These are phyloP conservation scores for Drosophila yakuba DNA, from an alignment of 1,140 invertebrate species.

Conservation along the genomic window DNA sequence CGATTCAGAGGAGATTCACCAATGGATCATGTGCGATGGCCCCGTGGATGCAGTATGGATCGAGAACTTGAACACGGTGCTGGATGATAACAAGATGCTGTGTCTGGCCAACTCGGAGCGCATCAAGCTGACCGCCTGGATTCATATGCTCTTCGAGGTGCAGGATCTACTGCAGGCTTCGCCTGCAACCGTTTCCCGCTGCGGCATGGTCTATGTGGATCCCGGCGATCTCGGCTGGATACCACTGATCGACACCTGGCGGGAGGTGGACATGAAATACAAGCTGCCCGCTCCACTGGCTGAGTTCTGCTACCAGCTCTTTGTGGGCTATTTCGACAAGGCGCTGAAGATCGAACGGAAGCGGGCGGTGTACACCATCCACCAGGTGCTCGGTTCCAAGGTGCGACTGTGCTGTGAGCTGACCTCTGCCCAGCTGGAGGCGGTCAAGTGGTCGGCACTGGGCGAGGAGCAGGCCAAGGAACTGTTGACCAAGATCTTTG, in stretches of 20 bases:
- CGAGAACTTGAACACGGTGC: conserved; percentile 96
- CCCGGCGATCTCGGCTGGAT: conserved; percentile 92
- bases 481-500: conserved; percentile 73
- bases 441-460: conserved; percentile 53
- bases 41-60: conserved; percentile 98
- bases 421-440: conserved; percentile 88
- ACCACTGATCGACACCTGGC: conserved; percentile 93
- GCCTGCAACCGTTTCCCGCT: conserved; percentile 94
- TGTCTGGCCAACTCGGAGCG: conserved; percentile 94
- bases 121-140: conserved; percentile 93
- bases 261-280: conserved; percentile 86
- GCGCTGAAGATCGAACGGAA: conserved; percentile 89
- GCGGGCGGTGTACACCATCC: conserved; percentile 88
- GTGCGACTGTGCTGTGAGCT: conserved; percentile 90
- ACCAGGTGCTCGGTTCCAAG: conserved; percentile 93
- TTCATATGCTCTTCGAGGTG: conserved; percentile 95
- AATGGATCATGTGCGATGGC: conserved; percentile 95
- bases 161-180: conserved; percentile 94
- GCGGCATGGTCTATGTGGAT: conserved; percentile 96
- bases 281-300: conserved; percentile 86
- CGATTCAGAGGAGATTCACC: conserved; percentile 87
- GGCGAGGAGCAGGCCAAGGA: conserved; percentile 39
- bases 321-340: conserved; percentile 87
- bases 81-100: conserved; percentile 97
- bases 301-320: conserved; percentile 87